phyloP scores from a whole-genome alignment of 2,113 vertebrate genomes.

The Strix aluco region DNA sequence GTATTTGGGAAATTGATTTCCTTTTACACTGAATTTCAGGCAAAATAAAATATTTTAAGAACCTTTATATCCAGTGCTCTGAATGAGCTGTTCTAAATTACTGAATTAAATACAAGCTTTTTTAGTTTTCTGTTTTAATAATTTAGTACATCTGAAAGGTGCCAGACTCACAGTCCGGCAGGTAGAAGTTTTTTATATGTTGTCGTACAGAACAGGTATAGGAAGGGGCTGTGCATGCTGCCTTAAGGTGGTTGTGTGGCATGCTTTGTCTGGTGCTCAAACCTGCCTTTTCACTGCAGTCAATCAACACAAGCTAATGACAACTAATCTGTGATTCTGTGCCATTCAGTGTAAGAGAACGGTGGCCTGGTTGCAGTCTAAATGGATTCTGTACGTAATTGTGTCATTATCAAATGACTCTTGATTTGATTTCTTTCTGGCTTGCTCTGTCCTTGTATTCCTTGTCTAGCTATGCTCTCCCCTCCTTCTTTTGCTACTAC shows the following conservation, averaged over 20 bases:
- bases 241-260: not conserved
- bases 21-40: conserved; percentile 36
- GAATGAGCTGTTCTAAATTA: conserved; percentile 62
- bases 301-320: not conserved
- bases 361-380: not conserved
- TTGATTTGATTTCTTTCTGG: not conserved
- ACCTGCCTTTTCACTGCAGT: not conserved
- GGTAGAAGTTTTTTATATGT: conserved; percentile 52
- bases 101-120: conserved; percentile 67
- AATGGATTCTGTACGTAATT: not conserved
- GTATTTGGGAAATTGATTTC: conserved; percentile 11
- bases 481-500: not conserved
- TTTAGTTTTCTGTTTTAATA: conserved; percentile 29
- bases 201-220: conserved; percentile 35
- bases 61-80: conserved; percentile 54
- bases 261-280: not conserved
- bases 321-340: not conserved
- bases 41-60: conserved; percentile 59
- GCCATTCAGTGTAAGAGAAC: not conserved
- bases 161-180: not conserved
- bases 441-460: not conserved
- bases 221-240: not conserved
- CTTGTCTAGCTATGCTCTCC: not conserved
- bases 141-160: conserved; percentile 62
- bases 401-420: not conserved